Evolutionary conservation across 1,140 invertebrate genomes (phyloP), one percentile per base, ranked within the genome.

Genomic region (Leptinotarsa undecemlineata): DNA sequence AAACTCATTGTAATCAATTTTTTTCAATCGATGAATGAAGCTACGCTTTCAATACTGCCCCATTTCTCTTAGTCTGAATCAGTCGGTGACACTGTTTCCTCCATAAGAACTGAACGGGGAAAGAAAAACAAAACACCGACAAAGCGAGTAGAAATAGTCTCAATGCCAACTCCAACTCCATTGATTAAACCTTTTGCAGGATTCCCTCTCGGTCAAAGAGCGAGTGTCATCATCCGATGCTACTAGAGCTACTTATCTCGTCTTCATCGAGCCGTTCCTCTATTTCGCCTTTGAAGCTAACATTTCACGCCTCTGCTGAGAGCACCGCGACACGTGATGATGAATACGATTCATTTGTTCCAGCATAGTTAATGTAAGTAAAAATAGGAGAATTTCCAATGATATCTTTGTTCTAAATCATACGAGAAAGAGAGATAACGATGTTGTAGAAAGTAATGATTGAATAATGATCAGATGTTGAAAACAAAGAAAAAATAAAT

Each of bases 131-230:
- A 51, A 57, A 74, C 57, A 72, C 77, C 77, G 77, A 78, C 77
- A 78, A 78, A 78, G 77, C 74, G 57, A 73, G 72, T 75, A 62
- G 74, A 73, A 73, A 72, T 68, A 48, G 68, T 76, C 71, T 76
- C 71, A 78, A 74, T 77, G 73, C 73, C 72, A 72, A 63, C 19
- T 23, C 73, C 73, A 71, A 21, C 48, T 33, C 73, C 73, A 75
- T 77, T 77, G 76, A 77, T 75, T 74, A 77, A 21, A 68, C 70
- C 69, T 61, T 42, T 61, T 66, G 68, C 51, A 19, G 51, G 17
- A 17, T 57, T 15, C 51, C n/a, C 17, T 57, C 51, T 57, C 51
- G 51, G 51, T 67, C 71, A 71, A 62, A 72, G 64, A 42, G 17
- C 68, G 72, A 71, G 64, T 73, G 64, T 69, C 69, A 68, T 62